Evolutionary conservation across 2,888 invertebrate genomes (phyloP), one percentile per base, ranked within the genome.

Genomic region (Apomyelois bistriatella): DNA sequence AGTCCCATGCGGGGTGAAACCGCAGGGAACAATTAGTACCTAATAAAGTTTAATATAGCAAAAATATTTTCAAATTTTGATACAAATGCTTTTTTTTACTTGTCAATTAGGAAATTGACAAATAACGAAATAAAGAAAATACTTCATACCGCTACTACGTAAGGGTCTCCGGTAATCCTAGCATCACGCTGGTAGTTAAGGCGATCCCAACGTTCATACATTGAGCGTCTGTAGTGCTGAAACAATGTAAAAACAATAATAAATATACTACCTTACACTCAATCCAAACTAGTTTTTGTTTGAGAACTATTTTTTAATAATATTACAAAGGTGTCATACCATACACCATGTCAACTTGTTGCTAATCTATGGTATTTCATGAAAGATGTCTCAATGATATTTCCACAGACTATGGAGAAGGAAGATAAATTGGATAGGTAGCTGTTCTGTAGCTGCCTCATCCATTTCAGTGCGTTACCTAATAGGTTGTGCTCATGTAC

Each of bases 141-240:
- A 22, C 10, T 58, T 74, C 91, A 90, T 78, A 93, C 93, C 69
- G 89, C 90, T 59, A 92, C 82, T 58, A 85, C 79, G 71, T 94
- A 94, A 7, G 94, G 92, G 74, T 92, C 85, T 50, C 92, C 91
- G 53, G 91, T 92, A 46, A 94, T 67, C 68, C 94, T 85, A 55
- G 73, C 65, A 66, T 94, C 94, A 58, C 94, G 91, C 59, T 92
- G 90, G 72, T 94, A 94, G 61, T 90, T 74, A 0, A 79, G 67
- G 53, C 92, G 89, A 30, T 92, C 85, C 77, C 92, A 91, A 58
- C 87, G 80, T 12, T 88, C 82, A 52, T 80, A 62, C 62, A 93
- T 64, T 53, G 80, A 79, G 52, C 94, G 90, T 57, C 93, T 91
- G 72, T 81, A 93, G 59, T 91, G 91, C 93, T 93, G 72, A 81